Base-by-base conservation (phyloP, 92 coral and sea anemone species). In the Virgularia gustaviana region DNA sequence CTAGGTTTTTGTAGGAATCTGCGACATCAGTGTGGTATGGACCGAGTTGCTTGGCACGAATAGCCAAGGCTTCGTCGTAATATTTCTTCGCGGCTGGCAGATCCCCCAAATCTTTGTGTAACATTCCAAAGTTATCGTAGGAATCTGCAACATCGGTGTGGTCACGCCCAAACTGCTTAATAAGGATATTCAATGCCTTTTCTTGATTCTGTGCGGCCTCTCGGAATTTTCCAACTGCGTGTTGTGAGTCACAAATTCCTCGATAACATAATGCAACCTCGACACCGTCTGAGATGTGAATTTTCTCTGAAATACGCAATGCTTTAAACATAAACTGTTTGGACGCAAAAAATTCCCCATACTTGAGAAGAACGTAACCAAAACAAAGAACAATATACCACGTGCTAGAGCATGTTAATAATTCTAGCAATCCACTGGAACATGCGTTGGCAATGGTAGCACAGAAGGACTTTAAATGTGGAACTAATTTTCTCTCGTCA, bases 401-500 rank as follows among this genome's bases (percentile, higher is more conserved):
- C 32, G 47, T 28, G 18, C 29, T 30, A 6, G 32, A 43, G 6
- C 7, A 18, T 29, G 27, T 39, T 28, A 12, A 16, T 0, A 36
- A 27, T 49, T 70, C 52, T 49, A 25, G 16, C 5, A 49, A 37
- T 6, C 27, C 6, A 6, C 25, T 30, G 30, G 75, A 36, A 38
- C 30, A 45, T 22, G 37, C 24, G 39, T 28, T 70, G 27, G 45
- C 49, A 58, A 28, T 31, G 15, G 23, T 18, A 15, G 29, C 25
- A 32, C 28, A n/a, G 24, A 56, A 56, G 7, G 63, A 34, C 36
- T 56, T 56, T 18, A 56, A 56, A 56, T 56, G 63, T 15, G 63
- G 63, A 56, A 56, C 31, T 28, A 56, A 56, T 56, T 56, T 56
- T n/a, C 27, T 27, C 32, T 15, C 32, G 32, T 56, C 63, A 0